Evolutionary conservation across 2,797 vertebrate genomes (phyloP).

Genomic region (Sorex maritimensis): DNA sequence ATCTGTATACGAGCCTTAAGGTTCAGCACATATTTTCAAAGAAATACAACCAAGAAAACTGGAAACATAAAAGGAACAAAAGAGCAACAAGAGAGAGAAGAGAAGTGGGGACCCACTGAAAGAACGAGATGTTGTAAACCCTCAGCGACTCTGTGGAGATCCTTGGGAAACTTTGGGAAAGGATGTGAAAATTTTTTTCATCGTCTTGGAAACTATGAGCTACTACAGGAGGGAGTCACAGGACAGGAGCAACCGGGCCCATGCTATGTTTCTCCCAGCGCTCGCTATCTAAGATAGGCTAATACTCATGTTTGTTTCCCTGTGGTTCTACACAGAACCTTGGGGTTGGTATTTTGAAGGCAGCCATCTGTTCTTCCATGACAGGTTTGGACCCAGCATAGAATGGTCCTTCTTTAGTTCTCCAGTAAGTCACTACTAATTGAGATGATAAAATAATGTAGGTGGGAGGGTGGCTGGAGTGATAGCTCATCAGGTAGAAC

Average conservation of each 20-base stretch:
- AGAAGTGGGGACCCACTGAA: background rate
- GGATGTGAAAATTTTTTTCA: slow-evolving; percentile 17
- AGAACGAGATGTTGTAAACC: background rate
- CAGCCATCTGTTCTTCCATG: background rate
- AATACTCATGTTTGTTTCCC: background rate
- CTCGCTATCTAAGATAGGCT: background rate
- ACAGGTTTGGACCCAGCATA: background rate
- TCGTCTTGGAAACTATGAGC: background rate
- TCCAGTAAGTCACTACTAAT: background rate
- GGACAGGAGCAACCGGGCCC: background rate
- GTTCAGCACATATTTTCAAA: background rate
- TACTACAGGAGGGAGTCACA: background rate
- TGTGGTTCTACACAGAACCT: background rate
- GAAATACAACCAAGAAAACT: background rate
- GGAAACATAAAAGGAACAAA: background rate
- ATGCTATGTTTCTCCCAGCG: background rate
- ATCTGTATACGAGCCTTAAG: background rate
- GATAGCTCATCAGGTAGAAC: too few relatives aligned
- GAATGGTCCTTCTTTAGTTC: background rate
- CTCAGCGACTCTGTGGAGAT: background rate
- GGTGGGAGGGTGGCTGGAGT: too few relatives aligned
- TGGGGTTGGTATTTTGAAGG: slow-evolving; percentile 49
- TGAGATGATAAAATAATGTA: background rate
- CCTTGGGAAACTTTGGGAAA: slow-evolving; percentile 31
- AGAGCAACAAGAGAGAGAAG: background rate